Conservation (phyloP, 2,797 vertebrate genomes). For the Danio jaintianensis region DNA sequence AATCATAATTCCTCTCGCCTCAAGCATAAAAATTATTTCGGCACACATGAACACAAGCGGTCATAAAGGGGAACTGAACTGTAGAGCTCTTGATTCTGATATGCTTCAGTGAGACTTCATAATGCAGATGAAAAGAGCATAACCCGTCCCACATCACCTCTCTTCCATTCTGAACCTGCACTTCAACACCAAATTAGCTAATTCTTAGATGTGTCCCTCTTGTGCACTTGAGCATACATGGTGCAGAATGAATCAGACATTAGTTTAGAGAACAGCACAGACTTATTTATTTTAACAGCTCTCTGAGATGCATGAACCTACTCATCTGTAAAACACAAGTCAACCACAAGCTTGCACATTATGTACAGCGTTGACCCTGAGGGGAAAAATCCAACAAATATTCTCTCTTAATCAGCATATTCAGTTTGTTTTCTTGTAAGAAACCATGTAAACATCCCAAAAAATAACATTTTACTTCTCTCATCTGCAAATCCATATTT, state of each 20-base stretch:
- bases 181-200: slow-evolving; percentile 36
- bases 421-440: neutral
- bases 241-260: slow-evolving; percentile 30
- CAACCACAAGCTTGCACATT: slow-evolving; percentile 28
- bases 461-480: neutral
- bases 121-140: slow-evolving; percentile 39
- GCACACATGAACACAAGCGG: neutral
- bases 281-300: slow-evolving; percentile 42
- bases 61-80: slow-evolving; percentile 23
- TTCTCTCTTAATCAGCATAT: neutral
- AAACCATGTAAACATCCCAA: neutral
- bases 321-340: slow-evolving; percentile 36
- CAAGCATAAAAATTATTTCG: neutral
- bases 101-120: slow-evolving; percentile 26
- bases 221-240: slow-evolving; percentile 27
- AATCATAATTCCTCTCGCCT: slow-evolving; percentile 16
- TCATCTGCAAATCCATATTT: neutral
- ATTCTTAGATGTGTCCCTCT: slow-evolving; percentile 32
- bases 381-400: neutral
- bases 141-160: slow-evolving; percentile 40
- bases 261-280: slow-evolving; percentile 32
- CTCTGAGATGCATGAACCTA: slow-evolving; percentile 10
- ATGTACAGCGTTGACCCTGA: slow-evolving; percentile 3
- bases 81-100: slow-evolving; percentile 36
- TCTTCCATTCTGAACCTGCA: slow-evolving; percentile 25